These are phyloP conservation scores for Calameuta pallipes DNA, from an alignment of 2,888 invertebrate genomes.

Conservation along the genomic window DNA sequence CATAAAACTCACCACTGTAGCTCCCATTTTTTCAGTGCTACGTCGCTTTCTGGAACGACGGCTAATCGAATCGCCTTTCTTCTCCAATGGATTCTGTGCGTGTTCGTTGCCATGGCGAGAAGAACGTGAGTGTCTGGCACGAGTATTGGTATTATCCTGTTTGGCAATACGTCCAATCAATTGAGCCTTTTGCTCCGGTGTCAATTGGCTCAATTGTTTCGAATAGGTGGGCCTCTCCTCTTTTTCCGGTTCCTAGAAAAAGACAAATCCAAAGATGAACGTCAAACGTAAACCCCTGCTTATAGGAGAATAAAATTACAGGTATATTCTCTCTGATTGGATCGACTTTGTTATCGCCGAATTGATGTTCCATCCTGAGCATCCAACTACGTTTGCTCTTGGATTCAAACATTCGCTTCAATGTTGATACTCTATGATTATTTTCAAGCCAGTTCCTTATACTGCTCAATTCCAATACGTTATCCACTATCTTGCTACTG, in stretches of 20 bases:
- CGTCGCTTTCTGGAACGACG: conserved; percentile 71
- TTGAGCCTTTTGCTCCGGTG: conserved; percentile 56
- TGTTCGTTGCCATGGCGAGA: conserved; percentile 58
- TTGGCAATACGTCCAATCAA: conserved; percentile 56
- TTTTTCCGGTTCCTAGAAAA: conserved; percentile 55
- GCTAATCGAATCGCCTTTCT: conserved; percentile 64
- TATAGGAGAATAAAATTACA: conserved; percentile 11
- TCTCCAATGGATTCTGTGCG: conserved; percentile 56
- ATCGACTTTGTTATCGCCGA: conserved; percentile 11
- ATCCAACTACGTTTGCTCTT: conserved; percentile 13
- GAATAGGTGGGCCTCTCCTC: conserved; percentile 55
- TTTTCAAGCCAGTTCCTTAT: conserved; percentile 20
- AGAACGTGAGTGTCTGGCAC: conserved; percentile 53
- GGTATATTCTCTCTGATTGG: conserved; percentile 11
- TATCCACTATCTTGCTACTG: conserved; percentile 18
- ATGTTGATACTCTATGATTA: conserved; percentile 16
- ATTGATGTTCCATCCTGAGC: conserved; percentile 9
- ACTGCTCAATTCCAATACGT: conserved; percentile 11
- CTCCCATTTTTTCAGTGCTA: conserved; percentile 72
- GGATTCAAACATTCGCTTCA: conserved; percentile 18
- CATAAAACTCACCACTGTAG: conserved; percentile 71
- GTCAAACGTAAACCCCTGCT: not conserved
- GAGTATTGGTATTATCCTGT: conserved; percentile 44
- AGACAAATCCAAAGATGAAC: not conserved
- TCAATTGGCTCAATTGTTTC: conserved; percentile 56